These are phyloP conservation scores for Perdix hodgsoniae DNA, from an alignment of 2,797 vertebrate genomes.

Conservation along the genomic window DNA sequence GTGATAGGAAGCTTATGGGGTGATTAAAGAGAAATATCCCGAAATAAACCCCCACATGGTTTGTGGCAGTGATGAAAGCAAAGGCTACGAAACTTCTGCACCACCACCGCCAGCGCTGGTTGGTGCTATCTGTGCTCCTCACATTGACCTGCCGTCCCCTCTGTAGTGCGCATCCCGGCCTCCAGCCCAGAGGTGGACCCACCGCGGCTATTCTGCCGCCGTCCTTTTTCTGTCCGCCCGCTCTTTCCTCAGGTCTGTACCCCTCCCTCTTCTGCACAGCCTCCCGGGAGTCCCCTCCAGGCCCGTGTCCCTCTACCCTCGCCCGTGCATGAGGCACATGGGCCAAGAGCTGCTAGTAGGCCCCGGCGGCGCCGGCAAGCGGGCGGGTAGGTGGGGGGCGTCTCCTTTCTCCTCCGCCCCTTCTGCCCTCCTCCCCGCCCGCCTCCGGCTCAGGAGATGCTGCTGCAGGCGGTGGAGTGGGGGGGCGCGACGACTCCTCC, in stretches of 20 bases:
- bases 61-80: rapidly evolving
- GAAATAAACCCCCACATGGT: rapidly evolving
- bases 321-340: neutral
- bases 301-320: neutral
- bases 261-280: neutral
- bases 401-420: no score
- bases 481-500: slow-evolving; percentile 48
- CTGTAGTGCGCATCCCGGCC: neutral
- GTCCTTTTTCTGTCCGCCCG: neutral
- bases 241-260: neutral
- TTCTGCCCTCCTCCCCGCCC: neutral
- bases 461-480: slow-evolving; percentile 17
- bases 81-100: neutral
- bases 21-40: neutral
- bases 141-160: rapidly evolving
- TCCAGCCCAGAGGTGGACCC: neutral
- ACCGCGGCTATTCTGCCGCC: neutral
- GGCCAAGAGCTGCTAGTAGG: neutral
- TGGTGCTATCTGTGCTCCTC: neutral
- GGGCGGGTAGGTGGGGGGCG: no score
- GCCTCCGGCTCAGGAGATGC: neutral
- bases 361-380: no score
- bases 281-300: neutral
- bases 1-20: neutral
- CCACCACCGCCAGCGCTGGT: neutral